Evolutionary conservation across 2,888 invertebrate species (phyloP).

Genomic region (Byasa hedistus): DNA sequence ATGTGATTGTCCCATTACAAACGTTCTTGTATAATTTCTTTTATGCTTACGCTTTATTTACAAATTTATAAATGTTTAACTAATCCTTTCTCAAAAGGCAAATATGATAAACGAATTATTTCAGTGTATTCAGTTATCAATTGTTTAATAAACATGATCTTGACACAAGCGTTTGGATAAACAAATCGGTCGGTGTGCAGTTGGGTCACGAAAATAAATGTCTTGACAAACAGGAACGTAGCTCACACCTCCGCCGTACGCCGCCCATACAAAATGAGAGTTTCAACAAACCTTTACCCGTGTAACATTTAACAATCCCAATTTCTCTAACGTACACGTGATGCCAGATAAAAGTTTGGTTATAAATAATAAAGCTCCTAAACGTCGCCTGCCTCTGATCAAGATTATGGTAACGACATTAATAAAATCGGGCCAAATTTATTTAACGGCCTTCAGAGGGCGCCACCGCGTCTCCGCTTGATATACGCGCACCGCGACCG

Average conservation of each 20-base stretch:
- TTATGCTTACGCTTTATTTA: too few relatives aligned
- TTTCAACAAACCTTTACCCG: slow-evolving; percentile 21
- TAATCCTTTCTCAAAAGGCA: too few relatives aligned
- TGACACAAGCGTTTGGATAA: too few relatives aligned
- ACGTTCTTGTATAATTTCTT: too few relatives aligned
- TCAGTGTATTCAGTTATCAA: too few relatives aligned
- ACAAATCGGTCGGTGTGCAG: too few relatives aligned
- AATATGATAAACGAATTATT: too few relatives aligned
- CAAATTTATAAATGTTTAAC: too few relatives aligned
- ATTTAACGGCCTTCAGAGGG: slow-evolving; percentile 57
- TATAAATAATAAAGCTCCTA: slow-evolving; percentile 77
- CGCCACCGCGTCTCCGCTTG: slow-evolving; percentile 70
- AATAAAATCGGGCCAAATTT: slow-evolving; percentile 73
- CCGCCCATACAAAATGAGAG: slow-evolving; percentile 22
- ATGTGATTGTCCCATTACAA: too few relatives aligned
- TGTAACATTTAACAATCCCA: slow-evolving; percentile 48
- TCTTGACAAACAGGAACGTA: background rate
- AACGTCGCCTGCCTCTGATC: slow-evolving; percentile 63
- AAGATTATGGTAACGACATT: slow-evolving; percentile 72
- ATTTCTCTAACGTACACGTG: slow-evolving; percentile 50
- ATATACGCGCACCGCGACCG: slow-evolving; percentile 46
- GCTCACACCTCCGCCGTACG: slow-evolving; percentile 12
- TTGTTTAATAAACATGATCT: too few relatives aligned
- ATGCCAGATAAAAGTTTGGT: slow-evolving; percentile 56
- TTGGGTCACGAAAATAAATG: too few relatives aligned